These are phyloP conservation scores for Ianthella basta DNA, from an alignment of 37 sponge, comb jelly and placozoan species.

Conservation along the genomic window DNA sequence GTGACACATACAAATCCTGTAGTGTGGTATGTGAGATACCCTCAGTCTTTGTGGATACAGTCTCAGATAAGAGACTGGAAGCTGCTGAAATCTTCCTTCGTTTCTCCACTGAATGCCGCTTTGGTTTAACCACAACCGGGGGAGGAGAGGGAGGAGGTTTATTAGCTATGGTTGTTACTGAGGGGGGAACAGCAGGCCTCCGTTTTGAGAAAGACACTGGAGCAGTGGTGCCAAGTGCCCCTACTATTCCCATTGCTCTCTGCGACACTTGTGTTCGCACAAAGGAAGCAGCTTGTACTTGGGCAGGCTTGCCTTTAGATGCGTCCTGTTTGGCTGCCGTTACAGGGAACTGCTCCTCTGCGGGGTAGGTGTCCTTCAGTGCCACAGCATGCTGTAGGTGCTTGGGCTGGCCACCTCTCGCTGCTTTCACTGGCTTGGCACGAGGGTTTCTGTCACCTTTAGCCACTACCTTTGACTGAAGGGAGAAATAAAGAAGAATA, in stretches of 20 bases:
- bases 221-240: not conserved
- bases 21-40: slow-evolving; percentile 18
- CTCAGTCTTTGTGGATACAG: not conserved
- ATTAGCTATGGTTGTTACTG: not conserved
- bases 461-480: too few relatives aligned
- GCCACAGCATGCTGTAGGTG: not conserved
- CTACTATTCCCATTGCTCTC: slow-evolving; percentile 18
- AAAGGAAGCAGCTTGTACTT: not conserved
- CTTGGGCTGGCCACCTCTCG: not conserved
- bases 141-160: not conserved
- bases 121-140: not conserved
- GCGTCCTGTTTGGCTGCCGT: not conserved
- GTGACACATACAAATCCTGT: slow-evolving; percentile 8
- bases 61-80: slow-evolving; percentile 8
- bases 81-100: not conserved
- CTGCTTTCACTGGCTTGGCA: too few relatives aligned
- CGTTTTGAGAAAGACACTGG: not conserved
- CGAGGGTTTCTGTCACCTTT: too few relatives aligned
- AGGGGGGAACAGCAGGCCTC: not conserved
- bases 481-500: too few relatives aligned
- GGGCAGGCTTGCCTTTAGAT: not conserved
- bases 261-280: not conserved
- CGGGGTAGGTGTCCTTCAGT: not conserved
- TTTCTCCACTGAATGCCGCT: not conserved
- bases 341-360: too few relatives aligned